These are phyloP conservation scores for Rhimphoctona megacephalus DNA, from an alignment of 2,888 invertebrate species.

Conservation along the genomic window DNA sequence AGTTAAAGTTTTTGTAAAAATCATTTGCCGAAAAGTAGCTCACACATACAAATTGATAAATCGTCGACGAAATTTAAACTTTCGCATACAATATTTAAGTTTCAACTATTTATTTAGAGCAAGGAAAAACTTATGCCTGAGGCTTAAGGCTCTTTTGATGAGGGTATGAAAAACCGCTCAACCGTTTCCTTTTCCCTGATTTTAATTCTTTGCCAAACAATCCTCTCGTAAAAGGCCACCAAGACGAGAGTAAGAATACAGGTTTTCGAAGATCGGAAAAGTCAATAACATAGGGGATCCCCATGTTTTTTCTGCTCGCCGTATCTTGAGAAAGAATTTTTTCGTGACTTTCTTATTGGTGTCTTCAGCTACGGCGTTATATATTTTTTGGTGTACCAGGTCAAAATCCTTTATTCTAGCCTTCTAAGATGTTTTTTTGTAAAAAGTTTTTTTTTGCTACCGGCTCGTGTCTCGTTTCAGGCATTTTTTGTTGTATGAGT, in stretches of 20 bases:
- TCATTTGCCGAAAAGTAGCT: background rate
- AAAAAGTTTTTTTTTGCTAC: background rate
- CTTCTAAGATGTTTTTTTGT: background rate
- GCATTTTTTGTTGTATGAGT: background rate
- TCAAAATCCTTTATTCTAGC: constrained; percentile 20
- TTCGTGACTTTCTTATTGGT: constrained; percentile 32
- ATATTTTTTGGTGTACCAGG: constrained; percentile 15
- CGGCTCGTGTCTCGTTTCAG: constrained; percentile 3
- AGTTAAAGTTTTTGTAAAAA: background rate
- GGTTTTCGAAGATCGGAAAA: constrained; percentile 57
- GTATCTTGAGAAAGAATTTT: constrained; percentile 37
- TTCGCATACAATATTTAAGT: constrained; percentile 6
- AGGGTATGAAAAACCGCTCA: constrained; percentile 54
- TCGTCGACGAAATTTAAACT: constrained; percentile 4
- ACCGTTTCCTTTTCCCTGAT: constrained; percentile 46
- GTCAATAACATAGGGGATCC: constrained; percentile 50
- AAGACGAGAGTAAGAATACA: constrained; percentile 40
- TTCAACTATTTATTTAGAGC: constrained; percentile 40
- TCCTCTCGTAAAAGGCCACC: constrained; percentile 20
- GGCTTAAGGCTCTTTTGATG: constrained; percentile 33
- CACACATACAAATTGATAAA: constrained; percentile 13
- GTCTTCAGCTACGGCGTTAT: constrained; percentile 20
- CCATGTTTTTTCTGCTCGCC: constrained; percentile 32
- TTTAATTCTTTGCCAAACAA: constrained; percentile 67
- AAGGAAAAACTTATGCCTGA: constrained; percentile 7